Conservation (phyloP, 2,113 vertebrate genomes). For the Lontra canadensis region DNA sequence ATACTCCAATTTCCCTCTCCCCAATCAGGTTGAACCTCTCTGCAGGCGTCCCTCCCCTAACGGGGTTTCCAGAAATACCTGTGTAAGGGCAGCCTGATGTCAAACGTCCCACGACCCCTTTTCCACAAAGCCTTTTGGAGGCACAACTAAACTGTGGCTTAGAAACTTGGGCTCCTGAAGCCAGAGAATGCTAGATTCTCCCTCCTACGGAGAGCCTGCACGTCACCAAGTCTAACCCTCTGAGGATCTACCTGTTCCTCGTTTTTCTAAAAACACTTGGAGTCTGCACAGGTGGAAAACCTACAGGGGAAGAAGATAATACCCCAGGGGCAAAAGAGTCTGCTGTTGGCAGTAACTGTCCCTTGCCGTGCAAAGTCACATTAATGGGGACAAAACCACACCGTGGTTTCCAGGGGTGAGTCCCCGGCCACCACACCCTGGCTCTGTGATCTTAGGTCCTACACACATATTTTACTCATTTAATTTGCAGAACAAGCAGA, state of each 20-base stretch:
- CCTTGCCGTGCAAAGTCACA: neutral
- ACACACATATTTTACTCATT: neutral
- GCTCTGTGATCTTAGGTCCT: neutral
- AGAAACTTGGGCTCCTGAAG: neutral
- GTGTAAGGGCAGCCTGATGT: neutral
- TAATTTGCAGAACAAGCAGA: neutral
- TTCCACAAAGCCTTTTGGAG: neutral
- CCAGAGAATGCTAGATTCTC: neutral
- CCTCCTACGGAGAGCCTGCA: neutral
- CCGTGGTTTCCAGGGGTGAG: neutral
- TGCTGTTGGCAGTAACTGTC: neutral
- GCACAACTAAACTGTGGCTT: neutral
- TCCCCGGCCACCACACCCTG: neutral
- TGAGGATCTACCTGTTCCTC: neutral
- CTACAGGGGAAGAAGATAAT: neutral
- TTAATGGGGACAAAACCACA: neutral
- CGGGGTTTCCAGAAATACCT: neutral
- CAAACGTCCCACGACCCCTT: fast-evolving
- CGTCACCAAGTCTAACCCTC: neutral
- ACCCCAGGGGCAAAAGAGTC: neutral
- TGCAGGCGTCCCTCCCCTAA: neutral
- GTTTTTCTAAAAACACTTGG: neutral
- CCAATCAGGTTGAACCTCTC: neutral
- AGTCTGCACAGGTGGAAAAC: neutral
- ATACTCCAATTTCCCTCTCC: neutral